These are phyloP conservation scores for Bovichtus variegatus DNA, from an alignment of 2,797 vertebrate species.

Conservation along the genomic window DNA sequence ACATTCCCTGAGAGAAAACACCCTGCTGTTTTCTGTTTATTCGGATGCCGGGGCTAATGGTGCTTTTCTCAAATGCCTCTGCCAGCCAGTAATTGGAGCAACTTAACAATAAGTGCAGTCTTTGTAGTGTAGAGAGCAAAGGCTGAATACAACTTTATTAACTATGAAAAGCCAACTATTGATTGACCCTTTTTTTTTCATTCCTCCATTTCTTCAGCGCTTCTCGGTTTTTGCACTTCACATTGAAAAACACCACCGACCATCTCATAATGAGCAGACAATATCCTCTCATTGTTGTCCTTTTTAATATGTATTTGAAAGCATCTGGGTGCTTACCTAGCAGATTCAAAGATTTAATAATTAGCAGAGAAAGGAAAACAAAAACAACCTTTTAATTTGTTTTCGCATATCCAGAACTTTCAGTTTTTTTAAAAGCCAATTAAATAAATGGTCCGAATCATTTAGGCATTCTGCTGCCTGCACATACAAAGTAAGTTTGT, in stretches of 20 bases:
- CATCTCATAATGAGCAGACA: conserved; percentile 11
- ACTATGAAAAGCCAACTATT: conserved; percentile 59
- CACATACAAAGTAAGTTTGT: background rate
- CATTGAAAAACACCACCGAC: conserved; percentile 7
- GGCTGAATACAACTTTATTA: conserved; percentile 58
- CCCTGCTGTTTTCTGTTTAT: conserved; percentile 75
- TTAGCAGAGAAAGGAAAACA: conserved; percentile 20
- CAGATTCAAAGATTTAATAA: conserved; percentile 18
- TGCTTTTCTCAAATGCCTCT: conserved; percentile 72
- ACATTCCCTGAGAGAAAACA: conserved; percentile 80
- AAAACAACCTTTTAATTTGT: conserved; percentile 19
- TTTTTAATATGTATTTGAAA: conserved; percentile 11
- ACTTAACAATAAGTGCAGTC: conserved; percentile 73
- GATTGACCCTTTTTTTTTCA: conserved; percentile 44
- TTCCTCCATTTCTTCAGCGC: background rate
- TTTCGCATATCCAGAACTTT: conserved; percentile 2
- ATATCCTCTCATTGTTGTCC: background rate
- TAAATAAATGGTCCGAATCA: background rate
- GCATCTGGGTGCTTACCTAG: background rate
- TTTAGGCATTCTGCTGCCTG: background rate
- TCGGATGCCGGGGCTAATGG: conserved; percentile 72
- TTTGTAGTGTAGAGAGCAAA: conserved; percentile 58
- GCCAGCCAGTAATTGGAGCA: conserved; percentile 76
- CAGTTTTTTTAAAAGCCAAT: background rate
- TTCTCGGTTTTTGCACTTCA: background rate